These are phyloP conservation scores for Theristicus caerulescens DNA, from an alignment of 2,113 vertebrate species.

Conservation along the genomic window DNA sequence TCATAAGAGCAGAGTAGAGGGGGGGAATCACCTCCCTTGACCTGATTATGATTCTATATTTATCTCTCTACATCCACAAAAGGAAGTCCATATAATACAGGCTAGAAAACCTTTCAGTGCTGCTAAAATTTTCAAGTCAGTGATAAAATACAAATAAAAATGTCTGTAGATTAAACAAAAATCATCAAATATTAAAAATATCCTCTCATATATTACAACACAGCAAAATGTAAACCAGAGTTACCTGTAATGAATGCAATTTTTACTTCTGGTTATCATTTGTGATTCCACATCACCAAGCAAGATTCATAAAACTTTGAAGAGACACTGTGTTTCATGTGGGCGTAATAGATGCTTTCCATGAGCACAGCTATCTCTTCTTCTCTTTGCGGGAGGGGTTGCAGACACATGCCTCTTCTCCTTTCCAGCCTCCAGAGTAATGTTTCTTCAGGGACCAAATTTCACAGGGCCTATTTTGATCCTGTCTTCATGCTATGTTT, in stretches of 20 bases:
- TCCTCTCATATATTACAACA: not conserved
- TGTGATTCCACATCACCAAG: not conserved
- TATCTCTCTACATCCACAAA: not conserved
- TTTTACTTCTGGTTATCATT: not conserved
- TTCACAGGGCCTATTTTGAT: not conserved
- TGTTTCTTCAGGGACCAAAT: not conserved
- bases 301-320: not conserved
- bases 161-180: not conserved
- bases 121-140: not conserved
- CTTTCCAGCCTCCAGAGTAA: not conserved
- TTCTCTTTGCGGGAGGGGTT: not conserved
- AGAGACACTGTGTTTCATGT: not conserved
- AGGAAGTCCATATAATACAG: not conserved
- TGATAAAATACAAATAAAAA: not conserved
- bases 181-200: not conserved
- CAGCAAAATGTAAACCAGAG: not conserved
- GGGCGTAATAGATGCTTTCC: not conserved
- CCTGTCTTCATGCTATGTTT: not conserved
- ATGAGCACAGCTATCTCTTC: not conserved
- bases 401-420: not conserved
- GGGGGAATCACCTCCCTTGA: too few relatives aligned
- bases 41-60: not conserved
- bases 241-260: not conserved
- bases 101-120: not conserved
- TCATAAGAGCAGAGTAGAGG: not conserved